A percentile compares a stretch with the other conserved stretches of the same genome.
These are phyloP conservation scores for Jordanella pulchra DNA, from an alignment of 2,797 vertebrate genomes.

Conservation along the genomic window DNA sequence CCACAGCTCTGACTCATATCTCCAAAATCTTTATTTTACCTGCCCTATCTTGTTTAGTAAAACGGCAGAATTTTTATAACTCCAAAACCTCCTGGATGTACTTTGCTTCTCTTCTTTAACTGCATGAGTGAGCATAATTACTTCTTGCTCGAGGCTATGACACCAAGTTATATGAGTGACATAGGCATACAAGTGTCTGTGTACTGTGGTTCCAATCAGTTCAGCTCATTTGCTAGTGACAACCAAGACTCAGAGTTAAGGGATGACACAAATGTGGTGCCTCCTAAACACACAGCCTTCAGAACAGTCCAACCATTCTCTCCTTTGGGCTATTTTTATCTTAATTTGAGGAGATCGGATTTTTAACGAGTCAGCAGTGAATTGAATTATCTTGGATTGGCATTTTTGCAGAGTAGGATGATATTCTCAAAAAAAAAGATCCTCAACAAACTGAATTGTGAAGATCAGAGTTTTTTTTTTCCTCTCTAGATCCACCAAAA, in stretches of 20 bases:
- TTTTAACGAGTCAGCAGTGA: slow-evolving; percentile 50
- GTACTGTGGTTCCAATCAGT: slow-evolving; percentile 25
- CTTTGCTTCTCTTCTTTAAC: slow-evolving; percentile 14
- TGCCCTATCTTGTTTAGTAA: slow-evolving; percentile 8
- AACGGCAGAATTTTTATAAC: slow-evolving; percentile 5
- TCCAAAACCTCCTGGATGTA: slow-evolving; percentile 25
- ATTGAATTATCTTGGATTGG: slow-evolving; percentile 45
- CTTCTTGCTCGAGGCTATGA: slow-evolving; percentile 32
- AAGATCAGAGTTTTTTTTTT: slow-evolving; percentile 10
- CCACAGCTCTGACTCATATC: not conserved
- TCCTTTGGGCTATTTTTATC: slow-evolving; percentile 43
- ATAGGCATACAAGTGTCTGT: not conserved
- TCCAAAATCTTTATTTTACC: not conserved
- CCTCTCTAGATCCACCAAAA: slow-evolving; percentile 39
- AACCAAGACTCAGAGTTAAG: slow-evolving; percentile 4
- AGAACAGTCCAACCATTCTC: slow-evolving; percentile 16
- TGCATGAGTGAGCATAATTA: slow-evolving; percentile 40
- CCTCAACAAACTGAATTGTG: slow-evolving; percentile 32
- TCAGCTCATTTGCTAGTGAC: slow-evolving; percentile 33
- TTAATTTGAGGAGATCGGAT: slow-evolving; percentile 23
- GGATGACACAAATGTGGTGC: slow-evolving; percentile 8
- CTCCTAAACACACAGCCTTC: slow-evolving; percentile 5
- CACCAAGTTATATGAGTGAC: slow-evolving; percentile 21
- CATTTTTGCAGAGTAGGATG: slow-evolving; percentile 49
- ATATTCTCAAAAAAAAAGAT: slow-evolving; percentile 42